Evolutionary conservation across 2,797 vertebrate genomes (phyloP).

Genomic region (Semaprochilodus insignis): DNA sequence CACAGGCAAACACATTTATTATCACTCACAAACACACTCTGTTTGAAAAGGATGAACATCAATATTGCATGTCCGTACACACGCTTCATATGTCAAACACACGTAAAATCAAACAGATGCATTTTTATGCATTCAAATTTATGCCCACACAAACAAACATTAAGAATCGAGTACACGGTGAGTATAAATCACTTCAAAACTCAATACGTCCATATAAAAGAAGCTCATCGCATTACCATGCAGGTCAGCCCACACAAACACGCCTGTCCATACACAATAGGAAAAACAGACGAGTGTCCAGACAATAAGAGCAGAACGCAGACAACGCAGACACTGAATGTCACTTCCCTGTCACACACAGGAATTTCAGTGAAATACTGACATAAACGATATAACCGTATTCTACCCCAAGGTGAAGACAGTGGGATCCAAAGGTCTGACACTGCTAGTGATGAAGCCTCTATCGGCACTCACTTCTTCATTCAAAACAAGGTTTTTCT

Average conservation of each 20-base stretch:
- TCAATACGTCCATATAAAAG: not conserved
- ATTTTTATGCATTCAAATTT: constrained; percentile 19
- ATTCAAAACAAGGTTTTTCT: too few relatives aligned
- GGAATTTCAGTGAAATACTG: not conserved
- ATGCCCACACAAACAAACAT: constrained; percentile 17
- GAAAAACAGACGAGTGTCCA: not conserved
- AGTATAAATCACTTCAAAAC: not conserved
- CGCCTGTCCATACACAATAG: not conserved
- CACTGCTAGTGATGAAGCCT: too few relatives aligned
- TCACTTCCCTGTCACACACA: not conserved
- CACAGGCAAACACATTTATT: constrained; percentile 38
- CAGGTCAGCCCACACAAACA: not conserved
- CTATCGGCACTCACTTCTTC: too few relatives aligned
- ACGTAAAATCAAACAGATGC: not conserved
- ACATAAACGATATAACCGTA: not conserved
- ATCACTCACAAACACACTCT: constrained; percentile 44
- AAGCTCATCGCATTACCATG: not conserved
- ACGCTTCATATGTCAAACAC: constrained; percentile 34
- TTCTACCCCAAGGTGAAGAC: not conserved
- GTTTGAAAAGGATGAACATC: constrained; percentile 42
- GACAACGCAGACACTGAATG: not conserved
- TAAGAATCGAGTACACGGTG: not conserved
- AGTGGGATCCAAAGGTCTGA: too few relatives aligned
- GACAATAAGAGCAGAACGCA: not conserved
- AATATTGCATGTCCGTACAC: constrained; percentile 27